Conservation (phyloP, 2,888 invertebrate species). For the Cecidostiba fungosa region DNA sequence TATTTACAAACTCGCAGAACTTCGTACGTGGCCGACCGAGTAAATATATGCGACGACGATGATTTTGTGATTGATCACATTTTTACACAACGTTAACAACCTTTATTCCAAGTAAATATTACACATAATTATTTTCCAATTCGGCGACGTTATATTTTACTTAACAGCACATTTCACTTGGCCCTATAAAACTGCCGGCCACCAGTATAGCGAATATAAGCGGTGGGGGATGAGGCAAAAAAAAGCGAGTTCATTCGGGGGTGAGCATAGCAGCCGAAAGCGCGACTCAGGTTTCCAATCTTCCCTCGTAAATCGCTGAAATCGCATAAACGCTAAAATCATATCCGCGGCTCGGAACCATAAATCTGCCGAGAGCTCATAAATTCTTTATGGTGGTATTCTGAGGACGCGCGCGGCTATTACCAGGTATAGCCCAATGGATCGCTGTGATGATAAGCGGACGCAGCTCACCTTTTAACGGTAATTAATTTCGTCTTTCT, state of each 20-base stretch:
- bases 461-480: neutral
- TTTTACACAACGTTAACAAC: neutral
- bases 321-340: conserved; percentile 69
- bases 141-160: neutral
- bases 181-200: neutral
- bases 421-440: neutral
- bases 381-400: conserved; percentile 68
- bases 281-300: conserved; percentile 51
- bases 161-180: conserved; percentile 43
- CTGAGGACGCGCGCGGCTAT: conserved; percentile 59
- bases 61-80: neutral
- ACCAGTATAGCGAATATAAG: neutral
- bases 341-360: conserved; percentile 66
- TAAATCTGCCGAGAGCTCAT: conserved; percentile 67
- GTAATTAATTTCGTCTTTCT: conserved; percentile 28
- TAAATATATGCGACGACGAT: neutral
- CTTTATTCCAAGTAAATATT: too few species aligned
- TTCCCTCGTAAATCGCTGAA: conserved; percentile 67
- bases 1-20: conserved; percentile 8
- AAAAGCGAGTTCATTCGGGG: conserved; percentile 14
- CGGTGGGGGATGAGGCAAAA: neutral
- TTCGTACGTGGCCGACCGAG: neutral
- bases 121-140: neutral
- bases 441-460: neutral
- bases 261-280: neutral